Evolutionary conservation across 2,113 vertebrate species (phyloP).

Genomic region (Antechinus stuartii): DNA sequence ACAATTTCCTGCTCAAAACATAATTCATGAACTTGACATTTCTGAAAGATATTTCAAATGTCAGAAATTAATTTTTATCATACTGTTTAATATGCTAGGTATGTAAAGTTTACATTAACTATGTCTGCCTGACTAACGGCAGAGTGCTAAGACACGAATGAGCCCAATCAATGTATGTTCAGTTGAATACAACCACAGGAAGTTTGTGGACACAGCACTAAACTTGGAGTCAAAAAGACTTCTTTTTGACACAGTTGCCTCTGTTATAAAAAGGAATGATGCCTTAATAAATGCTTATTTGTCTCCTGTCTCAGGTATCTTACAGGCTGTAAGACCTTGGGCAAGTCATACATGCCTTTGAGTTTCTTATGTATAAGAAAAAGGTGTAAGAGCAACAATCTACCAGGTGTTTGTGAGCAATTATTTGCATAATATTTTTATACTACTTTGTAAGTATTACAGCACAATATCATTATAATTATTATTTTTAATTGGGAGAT

Average conservation of each 20-base stretch:
- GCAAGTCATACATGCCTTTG: neutral
- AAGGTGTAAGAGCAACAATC: neutral
- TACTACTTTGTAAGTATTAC: neutral
- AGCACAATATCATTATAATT: neutral
- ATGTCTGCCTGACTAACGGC: neutral
- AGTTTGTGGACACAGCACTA: neutral
- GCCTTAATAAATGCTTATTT: neutral
- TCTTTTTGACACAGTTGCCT: neutral
- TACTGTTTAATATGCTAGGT: neutral
- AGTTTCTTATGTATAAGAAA: neutral
- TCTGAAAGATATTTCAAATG: constrained; percentile 26
- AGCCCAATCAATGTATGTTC: neutral
- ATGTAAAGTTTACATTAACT: neutral
- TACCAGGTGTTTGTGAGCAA: neutral
- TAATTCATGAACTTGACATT: neutral
- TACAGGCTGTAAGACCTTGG: neutral
- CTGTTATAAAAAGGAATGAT: neutral
- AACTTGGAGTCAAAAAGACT: neutral
- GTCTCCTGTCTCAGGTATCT: neutral
- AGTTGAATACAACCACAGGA: neutral
- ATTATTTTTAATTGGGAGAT: neutral
- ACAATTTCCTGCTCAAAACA: neutral
- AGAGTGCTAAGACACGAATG: neutral
- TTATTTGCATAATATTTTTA: neutral
- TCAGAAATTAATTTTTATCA: neutral